Percentiles rank a stretch among this genome's conserved stretches.
Evolutionary conservation across 2,113 vertebrate genomes (phyloP).

Genomic region (Ibidorhyncha struthersii): DNA sequence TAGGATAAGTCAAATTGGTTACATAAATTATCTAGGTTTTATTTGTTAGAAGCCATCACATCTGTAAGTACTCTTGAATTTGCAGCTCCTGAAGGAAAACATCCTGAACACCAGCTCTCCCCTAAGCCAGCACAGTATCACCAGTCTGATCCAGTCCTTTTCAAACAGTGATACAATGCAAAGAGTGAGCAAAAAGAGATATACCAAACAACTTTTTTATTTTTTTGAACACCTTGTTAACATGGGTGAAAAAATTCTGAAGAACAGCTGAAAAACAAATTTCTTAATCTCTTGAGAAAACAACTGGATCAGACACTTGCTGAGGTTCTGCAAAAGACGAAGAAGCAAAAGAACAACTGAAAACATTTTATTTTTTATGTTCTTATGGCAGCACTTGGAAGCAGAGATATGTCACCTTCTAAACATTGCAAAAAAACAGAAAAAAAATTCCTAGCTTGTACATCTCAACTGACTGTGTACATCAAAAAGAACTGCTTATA

Average conservation of each 20-base stretch:
- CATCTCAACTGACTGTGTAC: background rate
- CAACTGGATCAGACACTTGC: background rate
- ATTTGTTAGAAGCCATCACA: background rate
- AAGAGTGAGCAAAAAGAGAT: background rate
- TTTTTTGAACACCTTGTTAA: background rate
- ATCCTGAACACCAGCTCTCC: background rate
- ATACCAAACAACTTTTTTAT: background rate
- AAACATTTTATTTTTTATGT: background rate
- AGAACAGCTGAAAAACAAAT: background rate
- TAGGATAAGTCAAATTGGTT: background rate
- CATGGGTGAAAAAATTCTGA: background rate
- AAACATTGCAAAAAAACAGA: background rate
- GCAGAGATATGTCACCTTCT: background rate
- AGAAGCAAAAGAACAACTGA: background rate
- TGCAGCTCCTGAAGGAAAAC: background rate
- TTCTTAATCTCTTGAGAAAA: background rate
- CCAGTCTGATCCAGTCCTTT: background rate
- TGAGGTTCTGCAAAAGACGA: background rate
- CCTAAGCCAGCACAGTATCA: background rate
- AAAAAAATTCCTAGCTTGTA: background rate
- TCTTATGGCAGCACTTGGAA: background rate
- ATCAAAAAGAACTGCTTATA: background rate
- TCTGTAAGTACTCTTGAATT: background rate
- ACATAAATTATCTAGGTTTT: background rate
- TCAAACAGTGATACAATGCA: background rate